Evolutionary conservation across 2,797 vertebrate genomes (phyloP).

Genomic region (Centropyge bicolor): DNA sequence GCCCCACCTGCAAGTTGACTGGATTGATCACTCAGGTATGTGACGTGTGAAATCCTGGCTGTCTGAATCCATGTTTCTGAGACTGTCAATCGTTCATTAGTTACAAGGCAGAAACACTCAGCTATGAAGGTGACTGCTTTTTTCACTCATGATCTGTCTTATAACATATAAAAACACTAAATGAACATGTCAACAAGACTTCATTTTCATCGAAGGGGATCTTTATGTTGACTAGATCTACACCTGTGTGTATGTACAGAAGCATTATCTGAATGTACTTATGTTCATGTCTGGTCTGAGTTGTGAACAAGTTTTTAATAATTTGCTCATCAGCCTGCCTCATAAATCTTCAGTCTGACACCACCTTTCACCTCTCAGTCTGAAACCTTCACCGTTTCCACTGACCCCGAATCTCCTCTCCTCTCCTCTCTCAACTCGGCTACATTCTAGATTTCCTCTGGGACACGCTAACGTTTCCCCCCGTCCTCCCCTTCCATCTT

Average conservation of each 20-base stretch:
- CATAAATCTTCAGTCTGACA: constrained; percentile 45
- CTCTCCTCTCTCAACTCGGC: constrained; percentile 8
- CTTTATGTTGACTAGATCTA: too few relatives aligned
- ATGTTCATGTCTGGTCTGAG: not conserved
- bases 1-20: too few relatives aligned
- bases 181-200: too few relatives aligned
- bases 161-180: too few relatives aligned
- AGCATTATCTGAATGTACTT: not conserved
- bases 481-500: constrained; percentile 11
- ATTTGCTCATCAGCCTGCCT: constrained; percentile 31
- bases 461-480: constrained; percentile 38
- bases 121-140: too few relatives aligned
- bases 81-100: too few relatives aligned
- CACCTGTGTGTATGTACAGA: not conserved
- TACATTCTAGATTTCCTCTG: constrained; percentile 59
- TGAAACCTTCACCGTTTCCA: constrained; percentile 28
- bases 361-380: constrained; percentile 48
- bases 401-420: constrained; percentile 30
- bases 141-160: too few relatives aligned
- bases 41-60: too few relatives aligned
- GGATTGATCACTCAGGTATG: too few relatives aligned
- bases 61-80: too few relatives aligned
- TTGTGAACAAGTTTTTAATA: constrained; percentile 23
- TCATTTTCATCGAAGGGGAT: too few relatives aligned
- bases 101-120: too few relatives aligned